phyloP scores from a whole-genome alignment of 35 echinoderm and acorn worm species.

The Amphiura filiformis region DNA sequence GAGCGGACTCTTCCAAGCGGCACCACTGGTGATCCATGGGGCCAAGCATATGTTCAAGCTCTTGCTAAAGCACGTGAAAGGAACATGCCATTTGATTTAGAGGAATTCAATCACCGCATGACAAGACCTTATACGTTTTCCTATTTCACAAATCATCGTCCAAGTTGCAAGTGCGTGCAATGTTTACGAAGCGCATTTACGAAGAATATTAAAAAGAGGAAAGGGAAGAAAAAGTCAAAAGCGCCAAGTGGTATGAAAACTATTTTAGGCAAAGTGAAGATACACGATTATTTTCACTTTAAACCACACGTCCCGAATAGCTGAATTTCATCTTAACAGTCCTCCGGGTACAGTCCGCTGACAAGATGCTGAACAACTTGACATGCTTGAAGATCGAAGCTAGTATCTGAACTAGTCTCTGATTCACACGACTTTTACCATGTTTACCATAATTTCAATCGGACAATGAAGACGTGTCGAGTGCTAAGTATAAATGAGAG shows the following conservation, averaged over 20 bases:
- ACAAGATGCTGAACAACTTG: too few species aligned
- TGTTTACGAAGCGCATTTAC: slow-evolving; percentile 18
- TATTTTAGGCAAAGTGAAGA: slow-evolving; percentile 51
- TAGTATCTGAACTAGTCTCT: too few species aligned
- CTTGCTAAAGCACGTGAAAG: slow-evolving; percentile 27
- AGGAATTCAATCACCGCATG: neutral
- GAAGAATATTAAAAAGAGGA: neutral
- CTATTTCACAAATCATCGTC: slow-evolving; percentile 33
- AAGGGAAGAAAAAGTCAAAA: slow-evolving; percentile 3
- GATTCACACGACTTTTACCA: too few species aligned
- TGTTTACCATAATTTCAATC: too few species aligned
- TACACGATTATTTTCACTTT: slow-evolving; percentile 53
- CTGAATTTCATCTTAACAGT: too few species aligned
- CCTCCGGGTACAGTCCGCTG: too few species aligned
- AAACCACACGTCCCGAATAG: too few species aligned
- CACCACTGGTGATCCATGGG: slow-evolving; percentile 35
- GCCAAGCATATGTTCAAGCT: slow-evolving; percentile 44
- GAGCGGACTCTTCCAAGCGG: too few species aligned
- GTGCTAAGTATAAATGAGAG: too few species aligned
- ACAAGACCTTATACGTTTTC: slow-evolving; percentile 56
- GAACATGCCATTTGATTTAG: slow-evolving; percentile 21
- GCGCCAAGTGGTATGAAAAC: neutral
- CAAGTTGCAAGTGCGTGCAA: slow-evolving; percentile 26
- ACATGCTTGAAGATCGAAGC: too few species aligned
- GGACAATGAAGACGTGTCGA: too few species aligned